Percentiles rank a stretch among this genome's conserved stretches.
These are phyloP conservation scores for Bombycilla garrulus DNA, from an alignment of 2,113 vertebrate genomes.

Conservation along the genomic window DNA sequence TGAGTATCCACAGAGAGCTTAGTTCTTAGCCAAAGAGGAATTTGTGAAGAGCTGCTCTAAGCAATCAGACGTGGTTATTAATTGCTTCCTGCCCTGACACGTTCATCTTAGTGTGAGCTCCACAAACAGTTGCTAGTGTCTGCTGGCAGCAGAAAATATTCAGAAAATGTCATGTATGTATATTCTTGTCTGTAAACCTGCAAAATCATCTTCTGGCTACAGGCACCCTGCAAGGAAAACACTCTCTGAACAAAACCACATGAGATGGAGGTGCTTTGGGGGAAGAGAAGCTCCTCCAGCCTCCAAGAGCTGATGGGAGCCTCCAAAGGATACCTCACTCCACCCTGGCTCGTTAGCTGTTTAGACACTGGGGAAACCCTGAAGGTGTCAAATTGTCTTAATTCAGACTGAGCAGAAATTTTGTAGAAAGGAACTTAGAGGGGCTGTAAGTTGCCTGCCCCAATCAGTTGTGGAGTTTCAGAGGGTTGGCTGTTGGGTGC, in stretches of 20 bases:
- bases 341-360: not conserved
- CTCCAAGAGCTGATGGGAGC: not conserved
- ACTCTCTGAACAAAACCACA: not conserved
- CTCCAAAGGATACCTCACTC: not conserved
- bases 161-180: not conserved
- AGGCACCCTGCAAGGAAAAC: not conserved
- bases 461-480: not conserved
- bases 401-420: not conserved
- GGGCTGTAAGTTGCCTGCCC: not conserved
- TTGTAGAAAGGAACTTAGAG: not conserved
- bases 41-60: not conserved
- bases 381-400: not conserved
- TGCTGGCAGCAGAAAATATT: not conserved
- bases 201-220: not conserved
- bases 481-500: not conserved
- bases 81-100: not conserved
- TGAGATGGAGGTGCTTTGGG: rapidly evolving
- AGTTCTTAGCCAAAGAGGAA: not conserved
- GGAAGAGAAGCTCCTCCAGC: not conserved
- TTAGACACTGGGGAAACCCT: not conserved
- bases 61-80: not conserved
- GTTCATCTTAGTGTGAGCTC: not conserved
- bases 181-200: not conserved
- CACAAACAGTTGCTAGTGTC: not conserved
- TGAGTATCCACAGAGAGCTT: not conserved